phyloP scores from a whole-genome alignment of 2,797 vertebrate species.

The Prionace glauca region DNA sequence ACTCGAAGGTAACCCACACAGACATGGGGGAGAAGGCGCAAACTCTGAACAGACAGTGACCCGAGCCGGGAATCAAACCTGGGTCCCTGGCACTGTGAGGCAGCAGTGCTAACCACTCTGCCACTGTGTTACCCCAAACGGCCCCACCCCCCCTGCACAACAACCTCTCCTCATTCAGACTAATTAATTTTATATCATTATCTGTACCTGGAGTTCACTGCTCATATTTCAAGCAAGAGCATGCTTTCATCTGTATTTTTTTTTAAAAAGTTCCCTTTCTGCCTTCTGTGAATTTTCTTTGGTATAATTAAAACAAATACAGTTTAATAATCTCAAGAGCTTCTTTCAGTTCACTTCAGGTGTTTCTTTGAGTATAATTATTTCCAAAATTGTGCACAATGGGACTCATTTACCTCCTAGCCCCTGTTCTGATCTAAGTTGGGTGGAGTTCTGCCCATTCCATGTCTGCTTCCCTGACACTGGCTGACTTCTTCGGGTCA shows the following conservation, averaged over 20 bases:
- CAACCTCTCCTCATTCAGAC: background rate
- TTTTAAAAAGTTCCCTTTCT: background rate
- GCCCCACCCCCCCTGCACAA: no score
- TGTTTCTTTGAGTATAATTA: background rate
- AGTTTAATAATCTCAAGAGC: background rate
- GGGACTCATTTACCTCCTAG: background rate
- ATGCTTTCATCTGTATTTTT: background rate
- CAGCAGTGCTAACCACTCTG: no score
- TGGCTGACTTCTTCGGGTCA: background rate
- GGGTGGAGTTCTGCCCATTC: background rate
- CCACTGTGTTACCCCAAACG: no score
- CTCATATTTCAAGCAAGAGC: background rate
- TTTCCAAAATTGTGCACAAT: background rate
- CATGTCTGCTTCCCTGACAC: slow-evolving; percentile 3
- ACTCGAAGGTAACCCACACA: no score
- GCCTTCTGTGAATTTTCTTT: background rate
- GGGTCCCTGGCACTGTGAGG: no score
- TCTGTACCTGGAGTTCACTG: background rate
- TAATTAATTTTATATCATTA: background rate
- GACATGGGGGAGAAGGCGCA: no score
- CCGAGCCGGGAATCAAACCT: no score
- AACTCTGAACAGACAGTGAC: no score
- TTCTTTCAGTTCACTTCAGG: background rate
- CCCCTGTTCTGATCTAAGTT: background rate
- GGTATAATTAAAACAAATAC: background rate